Evolutionary conservation across 2,113 vertebrate species (phyloP), one percentile per base, ranked within the genome.

Genomic region (Myrmecophaga tridactyla): DNA sequence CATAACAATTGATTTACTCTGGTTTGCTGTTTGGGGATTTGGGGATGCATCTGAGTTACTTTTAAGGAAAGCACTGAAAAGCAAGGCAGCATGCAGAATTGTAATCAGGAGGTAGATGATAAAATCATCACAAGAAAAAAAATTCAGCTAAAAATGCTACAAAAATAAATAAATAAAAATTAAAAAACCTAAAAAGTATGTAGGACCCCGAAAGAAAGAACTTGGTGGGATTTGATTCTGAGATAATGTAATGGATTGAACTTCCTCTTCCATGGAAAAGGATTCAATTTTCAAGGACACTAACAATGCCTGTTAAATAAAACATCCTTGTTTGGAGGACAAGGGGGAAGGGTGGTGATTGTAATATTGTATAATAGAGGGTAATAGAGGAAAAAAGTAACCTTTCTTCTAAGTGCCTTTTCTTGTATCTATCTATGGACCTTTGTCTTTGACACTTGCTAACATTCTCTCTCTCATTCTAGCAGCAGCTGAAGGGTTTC

Each of bases 1-100:
- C 69, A 65, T 31, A 94, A 90, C 77, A 89, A 96, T 94, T 86
- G 96, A 95, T 97, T 92, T 96, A 96, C 87, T 92, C 72, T 20
- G 7, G 77, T 53, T 92, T 85, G 88, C 86, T 96, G 63, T 94
- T 89, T 93, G 73, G 72, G 77, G 51, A 94, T 18, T 65, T 56
- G 20, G 60, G 29, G 84, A 82, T 77, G 39, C 92, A 10, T 87
- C 56, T 96, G 80, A 95, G 81, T 65, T 88, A 91, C 67, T 67
- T 83, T 94, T 94, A 77, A 86, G 58, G 46, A 90, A 56, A 86
- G 31, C 89, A 51, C 36, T 87, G 43, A 75, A 93, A 97, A 86
- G 65, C 72, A 70, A 48, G 39, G 43, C 31, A 70, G n/a, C n/a
- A 1, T 73, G 43, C 20, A 76, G 58, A 95, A 94, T 65, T 83